Percentiles rank a stretch among this genome's conserved stretches.
Evolutionary conservation across 37 sponge, comb jelly and placozoan species (phyloP).

Genomic region (Spongilla lacustris): DNA sequence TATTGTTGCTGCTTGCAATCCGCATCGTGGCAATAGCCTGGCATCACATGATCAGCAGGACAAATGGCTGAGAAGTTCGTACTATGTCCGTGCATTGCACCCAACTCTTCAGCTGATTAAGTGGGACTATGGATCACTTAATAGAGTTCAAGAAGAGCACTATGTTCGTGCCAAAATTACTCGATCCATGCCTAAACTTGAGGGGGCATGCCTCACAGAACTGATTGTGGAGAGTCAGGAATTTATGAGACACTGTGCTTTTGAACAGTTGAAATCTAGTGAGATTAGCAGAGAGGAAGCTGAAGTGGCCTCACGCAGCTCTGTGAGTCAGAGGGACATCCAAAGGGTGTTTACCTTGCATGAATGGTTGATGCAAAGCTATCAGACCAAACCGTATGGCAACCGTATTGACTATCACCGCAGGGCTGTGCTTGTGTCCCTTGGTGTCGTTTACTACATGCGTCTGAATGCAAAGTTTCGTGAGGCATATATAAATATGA

Average conservation of each 20-base stretch:
- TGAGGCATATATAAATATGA: constrained; percentile 8
- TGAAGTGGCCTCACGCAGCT: constrained; percentile 46
- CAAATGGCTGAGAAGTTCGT: constrained; percentile 79
- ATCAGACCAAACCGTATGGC: constrained; percentile 35
- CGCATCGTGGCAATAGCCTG: constrained; percentile 88
- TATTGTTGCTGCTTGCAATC: constrained; percentile 92
- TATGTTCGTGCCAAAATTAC: constrained; percentile 76
- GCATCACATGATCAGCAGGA: constrained; percentile 47
- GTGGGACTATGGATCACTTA: constrained; percentile 92
- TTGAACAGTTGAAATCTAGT: constrained; percentile 35
- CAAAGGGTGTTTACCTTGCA: constrained; percentile 87
- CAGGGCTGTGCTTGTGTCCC: constrained; percentile 70
- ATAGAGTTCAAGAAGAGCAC: constrained; percentile 79
- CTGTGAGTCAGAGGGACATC: constrained; percentile 86
- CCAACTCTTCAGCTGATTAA: constrained; percentile 81
- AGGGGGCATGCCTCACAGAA: constrained; percentile 51
- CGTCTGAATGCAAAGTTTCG: constrained; percentile 62
- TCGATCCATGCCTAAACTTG: constrained; percentile 31
- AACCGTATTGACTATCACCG: constrained; percentile 11
- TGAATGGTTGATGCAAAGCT: constrained; percentile 58
- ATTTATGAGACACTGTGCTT: constrained; percentile 72
- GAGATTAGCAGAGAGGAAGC: constrained; percentile 3
- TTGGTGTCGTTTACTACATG: constrained; percentile 88
- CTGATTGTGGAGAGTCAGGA: constrained; percentile 73
- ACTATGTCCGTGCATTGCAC: constrained; percentile 84